These are phyloP conservation scores for Gymnorhina tibicen DNA, from an alignment of 2,113 vertebrate species.

Conservation along the genomic window DNA sequence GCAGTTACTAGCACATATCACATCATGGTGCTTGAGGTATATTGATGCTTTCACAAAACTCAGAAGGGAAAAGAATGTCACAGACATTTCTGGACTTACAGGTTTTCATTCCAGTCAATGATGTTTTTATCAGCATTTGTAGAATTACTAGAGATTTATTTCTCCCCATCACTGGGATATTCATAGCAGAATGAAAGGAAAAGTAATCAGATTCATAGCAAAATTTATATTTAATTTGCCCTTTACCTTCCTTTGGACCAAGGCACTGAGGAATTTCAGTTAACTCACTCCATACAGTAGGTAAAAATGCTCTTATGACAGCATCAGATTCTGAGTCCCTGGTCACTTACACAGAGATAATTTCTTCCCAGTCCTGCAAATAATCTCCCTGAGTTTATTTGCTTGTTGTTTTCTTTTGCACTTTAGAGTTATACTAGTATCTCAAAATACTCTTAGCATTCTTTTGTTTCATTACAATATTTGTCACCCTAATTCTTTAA, in stretches of 20 bases:
- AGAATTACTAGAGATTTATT: not conserved
- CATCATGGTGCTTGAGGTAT: not conserved
- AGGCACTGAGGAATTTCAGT: not conserved
- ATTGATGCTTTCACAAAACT: not conserved
- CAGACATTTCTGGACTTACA: not conserved
- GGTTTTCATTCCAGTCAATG: not conserved
- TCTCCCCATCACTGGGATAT: not conserved
- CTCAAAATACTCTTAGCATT: not conserved
- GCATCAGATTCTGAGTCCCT: not conserved
- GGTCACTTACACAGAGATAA: not conserved
- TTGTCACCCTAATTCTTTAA: not conserved
- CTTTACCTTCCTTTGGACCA: not conserved
- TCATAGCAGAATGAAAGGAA: not conserved
- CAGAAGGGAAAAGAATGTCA: not conserved
- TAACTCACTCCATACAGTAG: rapidly evolving
- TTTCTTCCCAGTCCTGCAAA: not conserved
- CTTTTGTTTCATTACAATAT: not conserved
- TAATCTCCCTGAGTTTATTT: not conserved
- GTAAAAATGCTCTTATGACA: not conserved
- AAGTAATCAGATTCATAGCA: not conserved
- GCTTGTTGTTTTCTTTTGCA: not conserved
- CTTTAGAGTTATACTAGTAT: not conserved
- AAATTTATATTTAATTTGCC: not conserved
- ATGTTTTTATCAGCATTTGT: not conserved
- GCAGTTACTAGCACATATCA: not conserved